Evolutionary conservation across 2,888 invertebrate species (phyloP).

Genomic region (Calameuta filiformis): DNA sequence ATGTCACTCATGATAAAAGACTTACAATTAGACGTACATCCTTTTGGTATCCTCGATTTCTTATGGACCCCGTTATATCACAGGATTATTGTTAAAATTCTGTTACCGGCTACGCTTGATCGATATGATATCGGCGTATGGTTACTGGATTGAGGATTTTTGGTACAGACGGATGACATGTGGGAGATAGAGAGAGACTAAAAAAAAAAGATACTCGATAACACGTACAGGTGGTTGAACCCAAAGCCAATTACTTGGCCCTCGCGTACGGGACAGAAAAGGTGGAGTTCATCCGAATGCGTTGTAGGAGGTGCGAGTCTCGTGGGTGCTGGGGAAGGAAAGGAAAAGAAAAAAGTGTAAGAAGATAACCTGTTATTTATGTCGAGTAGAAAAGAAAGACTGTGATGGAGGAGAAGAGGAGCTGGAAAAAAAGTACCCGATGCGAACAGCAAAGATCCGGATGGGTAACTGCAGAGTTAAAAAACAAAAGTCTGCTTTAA

Average conservation of each 20-base stretch:
- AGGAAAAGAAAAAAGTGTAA: conserved; percentile 33
- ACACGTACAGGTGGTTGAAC: conserved; percentile 13
- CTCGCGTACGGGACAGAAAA: neutral
- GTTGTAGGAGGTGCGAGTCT: neutral
- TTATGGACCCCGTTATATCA: neutral
- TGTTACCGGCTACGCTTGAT: neutral
- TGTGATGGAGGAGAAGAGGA: neutral
- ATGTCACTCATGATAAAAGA: neutral
- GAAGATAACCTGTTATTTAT: conserved; percentile 48
- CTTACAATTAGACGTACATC: neutral
- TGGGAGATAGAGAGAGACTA: neutral
- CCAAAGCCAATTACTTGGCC: conserved; percentile 11
- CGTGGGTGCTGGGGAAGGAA: neutral
- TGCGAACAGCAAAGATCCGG: neutral
- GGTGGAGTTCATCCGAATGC: neutral
- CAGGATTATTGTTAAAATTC: neutral
- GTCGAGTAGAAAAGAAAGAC: conserved; percentile 24
- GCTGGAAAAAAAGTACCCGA: conserved; percentile 7
- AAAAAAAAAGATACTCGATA: conserved; percentile 5
- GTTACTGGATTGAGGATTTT: neutral
- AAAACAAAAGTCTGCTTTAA: neutral
- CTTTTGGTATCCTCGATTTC: neutral
- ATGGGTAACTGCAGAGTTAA: neutral
- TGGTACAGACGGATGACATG: neutral
- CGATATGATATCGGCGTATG: neutral